phyloP scores from a whole-genome alignment of 2,113 vertebrate species.

The Lophius piscatorius region DNA sequence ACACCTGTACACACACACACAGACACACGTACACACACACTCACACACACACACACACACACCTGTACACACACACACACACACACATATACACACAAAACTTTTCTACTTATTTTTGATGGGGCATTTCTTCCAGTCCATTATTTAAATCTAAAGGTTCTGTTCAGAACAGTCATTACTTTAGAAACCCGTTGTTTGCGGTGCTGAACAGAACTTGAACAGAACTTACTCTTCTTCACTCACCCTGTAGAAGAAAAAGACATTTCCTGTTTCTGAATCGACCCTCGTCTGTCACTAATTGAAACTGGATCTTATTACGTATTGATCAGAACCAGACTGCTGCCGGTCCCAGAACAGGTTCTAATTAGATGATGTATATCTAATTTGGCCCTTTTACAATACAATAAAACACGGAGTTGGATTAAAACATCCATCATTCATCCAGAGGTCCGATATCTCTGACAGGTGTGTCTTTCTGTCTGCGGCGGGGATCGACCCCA shows the following conservation, averaged over 20 bases:
- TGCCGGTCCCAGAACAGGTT: conserved; percentile 59
- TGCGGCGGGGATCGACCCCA: conserved; percentile 51
- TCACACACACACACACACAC: too few relatives aligned
- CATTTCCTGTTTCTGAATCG: conserved; percentile 41
- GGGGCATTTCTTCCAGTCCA: too few relatives aligned
- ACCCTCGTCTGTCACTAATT: conserved; percentile 68
- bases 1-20: too few relatives aligned
- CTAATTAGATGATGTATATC: conserved; percentile 78
- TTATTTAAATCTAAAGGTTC: too few relatives aligned
- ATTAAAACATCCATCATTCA: conserved; percentile 76
- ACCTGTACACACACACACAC: too few relatives aligned
- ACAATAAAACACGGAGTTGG: conserved; percentile 65
- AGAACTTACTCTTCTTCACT: conserved; percentile 56
- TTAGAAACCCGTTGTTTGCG: too few relatives aligned
- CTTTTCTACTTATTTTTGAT: too few relatives aligned
- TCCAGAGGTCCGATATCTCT: conserved; percentile 63
- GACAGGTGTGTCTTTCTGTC: conserved; percentile 70
- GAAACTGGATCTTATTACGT: conserved; percentile 75
- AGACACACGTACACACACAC: too few relatives aligned
- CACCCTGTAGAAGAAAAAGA: conserved; percentile 45
- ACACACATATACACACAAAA: too few relatives aligned
- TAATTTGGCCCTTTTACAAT: conserved; percentile 67
- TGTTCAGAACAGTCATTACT: too few relatives aligned
- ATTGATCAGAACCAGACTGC: conserved; percentile 72
- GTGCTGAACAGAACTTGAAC: too few relatives aligned